Base-by-base conservation (phyloP, 2,888 invertebrate genomes). In the Campopleginae sp. region DNA sequence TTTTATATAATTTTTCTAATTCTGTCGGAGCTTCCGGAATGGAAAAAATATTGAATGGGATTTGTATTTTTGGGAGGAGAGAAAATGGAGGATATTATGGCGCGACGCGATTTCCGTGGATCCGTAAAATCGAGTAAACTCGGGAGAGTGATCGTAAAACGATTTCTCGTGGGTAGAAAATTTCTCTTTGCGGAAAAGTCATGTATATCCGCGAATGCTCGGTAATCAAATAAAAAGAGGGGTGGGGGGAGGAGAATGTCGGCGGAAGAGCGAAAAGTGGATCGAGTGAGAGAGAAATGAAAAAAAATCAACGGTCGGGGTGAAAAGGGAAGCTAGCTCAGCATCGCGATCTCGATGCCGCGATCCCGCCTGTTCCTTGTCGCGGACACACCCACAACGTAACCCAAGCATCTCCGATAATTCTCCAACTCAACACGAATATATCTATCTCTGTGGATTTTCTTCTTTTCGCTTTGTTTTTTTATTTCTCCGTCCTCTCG, bases 361-460 rank as follows among this genome's bases (percentile, higher is more conserved):
- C 89, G 90, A 92, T 89, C 92, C 93, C 93, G 93, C 93, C 93
- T 91, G 93, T 93, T 93, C 93, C 93, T 93, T 93, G 93, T 93
- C 91, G 91, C 90, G 91, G 93, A 93, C 93, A 93, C 93, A 93
- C 93, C 93, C 93, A 91, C 90, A 88, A 93, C 93, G 92, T 93
- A 93, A 92, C 92, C 92, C 88, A 83, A 86, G 86, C 89, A 89
- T 86, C 89, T 87, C 76, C 46, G 46, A 76, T 75, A 61, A 54
- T 80, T 54, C 66, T 72, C 88, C 65, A 27, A 31, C 54, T 66
- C n/a, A 68, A 58, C 58, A 58, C 88, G 77, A 68, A 23, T 51
- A 48, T 80, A 78, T 84, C 72, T 72, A 72, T 79, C 19, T 66
- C 54, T 74, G 51, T 63, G 54, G 54, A 66, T 66, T 74, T 33